Evolutionary conservation across 2,888 invertebrate species (phyloP).

Genomic region (Rhagophthalmus giganteus): DNA sequence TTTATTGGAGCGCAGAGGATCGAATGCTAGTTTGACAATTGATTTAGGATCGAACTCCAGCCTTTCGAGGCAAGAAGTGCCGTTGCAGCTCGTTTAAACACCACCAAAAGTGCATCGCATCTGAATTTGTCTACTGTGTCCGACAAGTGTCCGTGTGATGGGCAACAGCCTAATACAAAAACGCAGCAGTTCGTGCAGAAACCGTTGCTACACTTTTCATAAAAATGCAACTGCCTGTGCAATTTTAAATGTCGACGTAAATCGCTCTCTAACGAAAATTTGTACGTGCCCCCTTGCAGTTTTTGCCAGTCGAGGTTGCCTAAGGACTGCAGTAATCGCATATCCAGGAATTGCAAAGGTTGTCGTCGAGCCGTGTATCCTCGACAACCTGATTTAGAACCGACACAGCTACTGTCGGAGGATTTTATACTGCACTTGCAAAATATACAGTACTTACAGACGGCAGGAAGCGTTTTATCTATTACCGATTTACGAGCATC

Average conservation of each 20-base stretch:
- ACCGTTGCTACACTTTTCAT: constrained; percentile 42
- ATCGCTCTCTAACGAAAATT: constrained; percentile 65
- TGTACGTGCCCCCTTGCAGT: constrained; percentile 57
- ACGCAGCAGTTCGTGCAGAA: constrained; percentile 37
- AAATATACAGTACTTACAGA: constrained; percentile 73
- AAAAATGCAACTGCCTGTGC: constrained; percentile 46
- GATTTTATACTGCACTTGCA: constrained; percentile 73
- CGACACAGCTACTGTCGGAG: constrained; percentile 69
- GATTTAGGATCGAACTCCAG: constrained; percentile 65
- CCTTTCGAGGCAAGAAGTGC: constrained; percentile 51
- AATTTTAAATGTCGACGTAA: constrained; percentile 54
- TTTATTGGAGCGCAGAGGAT: constrained; percentile 81
- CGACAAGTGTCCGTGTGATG: constrained; percentile 45
- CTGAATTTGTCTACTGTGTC: constrained; percentile 48
- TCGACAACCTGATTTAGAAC: constrained; percentile 58
- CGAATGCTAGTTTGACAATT: constrained; percentile 87
- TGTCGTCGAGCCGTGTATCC: constrained; percentile 50
- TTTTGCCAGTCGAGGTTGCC: constrained; percentile 53
- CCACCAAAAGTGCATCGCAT: constrained; percentile 58
- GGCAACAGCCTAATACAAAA: constrained; percentile 46
- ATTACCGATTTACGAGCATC: constrained; percentile 62
- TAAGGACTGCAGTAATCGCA: constrained; percentile 43
- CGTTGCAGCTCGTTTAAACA: constrained; percentile 56
- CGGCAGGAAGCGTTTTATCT: constrained; percentile 66
- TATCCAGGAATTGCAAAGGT: constrained; percentile 43